A percentile compares a stretch with the other conserved stretches of the same genome.
Evolutionary conservation across 30 jellyfish, hydroid and myxozoan species (phyloP).

Genomic region (Sanderia malayensis): DNA sequence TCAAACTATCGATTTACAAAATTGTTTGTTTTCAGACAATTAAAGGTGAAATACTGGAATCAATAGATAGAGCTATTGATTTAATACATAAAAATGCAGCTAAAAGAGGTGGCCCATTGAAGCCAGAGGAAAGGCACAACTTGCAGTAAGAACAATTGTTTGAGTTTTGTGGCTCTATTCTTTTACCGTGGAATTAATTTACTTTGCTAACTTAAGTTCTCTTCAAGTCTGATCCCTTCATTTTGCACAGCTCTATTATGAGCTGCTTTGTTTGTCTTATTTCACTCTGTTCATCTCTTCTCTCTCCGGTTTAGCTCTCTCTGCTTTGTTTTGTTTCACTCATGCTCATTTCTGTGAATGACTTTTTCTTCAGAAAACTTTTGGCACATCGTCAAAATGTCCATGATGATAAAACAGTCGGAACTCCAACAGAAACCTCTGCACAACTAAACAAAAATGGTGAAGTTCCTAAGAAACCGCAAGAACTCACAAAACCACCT

Average conservation of each 20-base stretch:
- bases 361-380: slow-evolving; percentile 46
- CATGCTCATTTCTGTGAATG: too few species aligned
- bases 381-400: slow-evolving; percentile 56
- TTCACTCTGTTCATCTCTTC: too few species aligned
- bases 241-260: too few species aligned
- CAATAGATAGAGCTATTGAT: slow-evolving; percentile 77
- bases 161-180: too few species aligned
- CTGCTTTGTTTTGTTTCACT: too few species aligned
- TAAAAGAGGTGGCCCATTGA: slow-evolving; percentile 46
- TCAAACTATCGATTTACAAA: not conserved
- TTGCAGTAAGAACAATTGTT: slow-evolving; percentile 72
- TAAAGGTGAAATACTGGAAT: slow-evolving; percentile 70
- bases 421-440: not conserved
- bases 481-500: too few species aligned
- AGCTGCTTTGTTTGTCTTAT: too few species aligned
- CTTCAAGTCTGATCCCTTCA: too few species aligned
- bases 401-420: slow-evolving; percentile 49
- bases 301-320: too few species aligned
- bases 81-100: slow-evolving; percentile 50
- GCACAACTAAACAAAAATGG: not conserved
- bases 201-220: too few species aligned
- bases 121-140: slow-evolving; percentile 65
- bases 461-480: not conserved
- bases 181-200: too few species aligned
- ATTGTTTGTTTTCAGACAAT: slow-evolving; percentile 37